Evolutionary conservation across 2,113 vertebrate species (phyloP), one percentile per base, ranked within the genome.

Genomic region (Microtus richardsoni): DNA sequence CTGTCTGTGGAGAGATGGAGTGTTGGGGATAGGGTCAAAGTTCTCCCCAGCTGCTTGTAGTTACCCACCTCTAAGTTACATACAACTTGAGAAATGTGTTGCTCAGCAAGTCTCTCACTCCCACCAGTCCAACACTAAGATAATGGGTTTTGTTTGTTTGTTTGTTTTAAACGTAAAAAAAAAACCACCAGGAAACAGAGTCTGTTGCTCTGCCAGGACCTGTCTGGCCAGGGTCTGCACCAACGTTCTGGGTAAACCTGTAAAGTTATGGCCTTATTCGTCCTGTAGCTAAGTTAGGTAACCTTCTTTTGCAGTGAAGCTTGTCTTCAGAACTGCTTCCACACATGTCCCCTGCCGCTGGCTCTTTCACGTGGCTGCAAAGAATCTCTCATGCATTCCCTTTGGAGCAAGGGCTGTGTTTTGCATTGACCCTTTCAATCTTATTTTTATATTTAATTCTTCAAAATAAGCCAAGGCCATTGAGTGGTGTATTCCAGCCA

Each of bases 401-500:
- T 52, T 24, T 14, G 30, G 16, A 86, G 5, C 66, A 52, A 70
- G 19, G 22, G 21, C 66, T 71, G 33, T 70, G 47, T 70, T 68
- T 86, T 33, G 19, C 33, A 9, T 39, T 30, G 47, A n/a, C 30
- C 66, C 66, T 86, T 68, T 77, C 36, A 83, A 33, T 54, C 52
- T 89, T n/a, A 47, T 71, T 73, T 95, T 92, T 66, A 21, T 58
- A 39, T 36, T 39, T 73, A 86, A 82, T 82, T 82, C 77, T 86
- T 36, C 79, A 89, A 80, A 83, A 52, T 71, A 89, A 88, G 26
- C 47, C 21, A 89, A 91, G 21, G n/a, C 47, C 17, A 0, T 11
- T 44, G 60, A 44, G 2, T 47, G 41, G 39, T 54, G 80, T 13
- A 49, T 41, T 80, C 36, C 77, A 75, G 21, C 30, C 22, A 73